Base-by-base conservation (phyloP, 2,888 invertebrate genomes). In the Athalia rosae region DNA sequence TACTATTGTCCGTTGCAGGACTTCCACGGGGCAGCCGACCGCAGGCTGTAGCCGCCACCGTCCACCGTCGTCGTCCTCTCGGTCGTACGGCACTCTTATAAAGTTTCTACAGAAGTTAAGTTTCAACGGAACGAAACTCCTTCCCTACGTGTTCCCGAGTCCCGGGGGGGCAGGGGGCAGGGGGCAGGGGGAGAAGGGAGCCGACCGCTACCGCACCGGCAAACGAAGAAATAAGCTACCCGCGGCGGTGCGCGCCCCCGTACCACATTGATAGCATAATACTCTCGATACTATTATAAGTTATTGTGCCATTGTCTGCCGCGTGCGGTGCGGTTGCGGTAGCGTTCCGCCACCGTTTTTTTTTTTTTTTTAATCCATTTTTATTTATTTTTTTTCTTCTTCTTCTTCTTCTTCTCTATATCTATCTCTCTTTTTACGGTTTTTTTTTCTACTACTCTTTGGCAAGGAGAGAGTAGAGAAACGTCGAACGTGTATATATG, bases 271-370 rank as follows among this genome's bases (percentile, higher is more conserved):
- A 87, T 87, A 85, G 85, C 82, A 86, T 87, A 87, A 87, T 88
- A 83, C 61, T 58, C 82, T 81, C 84, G 82, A 87, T 83, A 84
- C 87, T 88, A 88, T 88, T 88, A 89, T 89, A 87, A 89, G 85
- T 89, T 89, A 89, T 88, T 85, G 87, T 79, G 83, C 88, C 82
- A 89, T 89, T 89, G 88, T 89, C 84, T 84, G 76, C 78, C 13
- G 64, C 28, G 53, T 53, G 61, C 59, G 59, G 53, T 56, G 56
- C 73, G 61, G 61, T 71, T 74, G 74, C 74, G 74, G 74, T 74
- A 61, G 47, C 48, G 74, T 61, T 59, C 56, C 15, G 28, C 59
- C 58, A 56, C 59, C 58, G 71, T 71, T 74, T 13, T 74, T 58
- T 45, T 61, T 48, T 56, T 56, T 71, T 47, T n/a, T 9, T 47